Base-by-base conservation (phyloP, 2,797 vertebrate genomes). In the Macroramphosus scolopax region DNA sequence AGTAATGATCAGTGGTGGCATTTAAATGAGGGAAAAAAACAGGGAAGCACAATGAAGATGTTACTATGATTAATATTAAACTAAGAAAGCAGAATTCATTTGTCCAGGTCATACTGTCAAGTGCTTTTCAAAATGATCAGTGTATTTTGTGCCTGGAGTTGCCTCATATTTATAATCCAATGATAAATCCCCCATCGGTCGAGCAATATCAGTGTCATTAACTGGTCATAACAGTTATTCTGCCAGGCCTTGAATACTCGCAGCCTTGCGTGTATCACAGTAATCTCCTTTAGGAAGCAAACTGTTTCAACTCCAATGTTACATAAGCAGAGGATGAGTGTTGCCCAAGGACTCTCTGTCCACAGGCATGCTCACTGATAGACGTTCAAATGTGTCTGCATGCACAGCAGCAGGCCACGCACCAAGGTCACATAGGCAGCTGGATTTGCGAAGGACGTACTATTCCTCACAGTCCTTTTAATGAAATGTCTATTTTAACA, bases 301-400 rank as follows among this genome's bases (percentile, higher is more conserved):
- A 47, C 32, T 4, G 43, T 49, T 58, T 55, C 45, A 42, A 61
- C 34, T 17, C 51, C 36, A 34, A 14, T 49, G 67, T 82, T 84
- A 70, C 36, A 30, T 75, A 75, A 84, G 58, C 35, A 28, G 63
- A 65, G 51, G 55, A 59, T 67, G 50, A 64, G 52, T 63, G 56
- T 50, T 63, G 47, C 41, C 18, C 34, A 55, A 66, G 58, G 70
- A 76, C 46, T 38, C 31, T 45, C 44, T 38, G 18, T 60, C 17
- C 30, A 28, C 6, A 28, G 45, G n/a, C 51, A 8, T 43, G 9
- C 14, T 34, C 8, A 25, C 58, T 45, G 39, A 46, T 34, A 38
- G 46, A 66, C 53, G 1, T 35, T 41, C 13, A 30, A 39, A 31
- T 26, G 14, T 7, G 17, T 51, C 26, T 44, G 17, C 32, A 20